A percentile compares a stretch with the other conserved stretches of the same genome.
phyloP scores from a whole-genome alignment of 1,140 invertebrate genomes.

The Ruditapes philippinarum region DNA sequence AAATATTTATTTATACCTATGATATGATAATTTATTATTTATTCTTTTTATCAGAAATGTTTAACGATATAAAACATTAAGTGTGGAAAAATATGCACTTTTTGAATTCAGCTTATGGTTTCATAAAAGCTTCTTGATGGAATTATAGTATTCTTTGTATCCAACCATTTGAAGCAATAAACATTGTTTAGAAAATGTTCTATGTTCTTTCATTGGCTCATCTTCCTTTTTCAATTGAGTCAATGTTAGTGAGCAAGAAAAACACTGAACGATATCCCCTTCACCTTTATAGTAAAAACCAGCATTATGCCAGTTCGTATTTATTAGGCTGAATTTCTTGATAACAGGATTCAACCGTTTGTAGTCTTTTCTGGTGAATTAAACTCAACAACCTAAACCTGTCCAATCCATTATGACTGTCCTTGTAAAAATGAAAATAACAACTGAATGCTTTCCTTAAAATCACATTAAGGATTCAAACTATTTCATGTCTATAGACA shows the following conservation, averaged over 20 bases:
- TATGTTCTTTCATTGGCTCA: constrained; percentile 39
- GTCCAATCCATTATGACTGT: constrained; percentile 4
- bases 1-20: too few relatives aligned
- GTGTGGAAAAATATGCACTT: too few relatives aligned
- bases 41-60: too few relatives aligned
- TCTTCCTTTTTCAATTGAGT: constrained; percentile 13
- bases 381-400: neutral
- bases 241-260: constrained; percentile 29
- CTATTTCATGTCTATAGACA: neutral
- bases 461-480: neutral
- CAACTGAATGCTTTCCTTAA: neutral
- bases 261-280: constrained; percentile 45
- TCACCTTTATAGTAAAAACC: constrained; percentile 43
- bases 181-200: neutral
- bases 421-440: neutral
- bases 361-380: neutral
- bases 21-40: too few relatives aligned
- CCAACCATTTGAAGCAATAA: constrained; percentile 38
- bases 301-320: neutral
- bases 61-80: too few relatives aligned
- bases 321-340: constrained; percentile 29
- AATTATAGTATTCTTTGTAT: too few relatives aligned
- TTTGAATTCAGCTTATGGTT: too few relatives aligned
- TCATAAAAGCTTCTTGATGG: too few relatives aligned
- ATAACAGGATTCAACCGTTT: constrained; percentile 30